Percentiles rank a stretch among this genome's conserved stretches.
These are phyloP conservation scores for Phasia obesa DNA, from an alignment of 2,888 invertebrate genomes.

Conservation along the genomic window DNA sequence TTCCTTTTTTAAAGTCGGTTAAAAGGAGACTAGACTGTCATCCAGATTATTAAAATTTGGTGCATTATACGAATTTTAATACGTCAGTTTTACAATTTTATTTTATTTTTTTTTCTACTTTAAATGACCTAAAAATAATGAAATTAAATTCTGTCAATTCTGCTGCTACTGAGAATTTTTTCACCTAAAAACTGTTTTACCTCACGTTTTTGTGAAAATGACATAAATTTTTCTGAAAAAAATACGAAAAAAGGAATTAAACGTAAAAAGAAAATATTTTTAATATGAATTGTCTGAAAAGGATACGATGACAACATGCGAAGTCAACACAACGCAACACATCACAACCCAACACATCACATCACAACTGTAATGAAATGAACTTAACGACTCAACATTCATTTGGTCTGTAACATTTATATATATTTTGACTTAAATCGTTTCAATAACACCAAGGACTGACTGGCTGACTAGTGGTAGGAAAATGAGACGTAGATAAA, in stretches of 20 bases:
- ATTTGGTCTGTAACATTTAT: conserved; percentile 39
- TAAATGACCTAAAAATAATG: background rate
- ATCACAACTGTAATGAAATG: conserved; percentile 18
- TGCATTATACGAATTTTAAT: too few relatives aligned
- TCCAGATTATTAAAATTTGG: too few relatives aligned
- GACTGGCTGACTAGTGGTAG: conserved; percentile 24
- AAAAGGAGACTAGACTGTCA: too few relatives aligned
- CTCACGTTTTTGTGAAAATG: conserved; percentile 52
- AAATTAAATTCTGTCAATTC: background rate
- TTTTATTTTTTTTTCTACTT: background rate
- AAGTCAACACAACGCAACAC: conserved; percentile 56
- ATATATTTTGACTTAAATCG: conserved; percentile 43
- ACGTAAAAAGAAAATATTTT: conserved; percentile 26
- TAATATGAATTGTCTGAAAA: conserved; percentile 62
- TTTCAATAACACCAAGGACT: conserved; percentile 55
- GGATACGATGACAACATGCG: conserved; percentile 60
- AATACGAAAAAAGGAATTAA: background rate
- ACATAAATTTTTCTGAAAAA: conserved; percentile 60
- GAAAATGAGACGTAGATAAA: conserved; percentile 3
- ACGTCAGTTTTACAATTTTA: background rate
- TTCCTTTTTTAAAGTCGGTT: too few relatives aligned
- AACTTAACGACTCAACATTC: conserved; percentile 54
- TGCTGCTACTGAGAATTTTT: conserved; percentile 6
- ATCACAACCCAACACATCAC: conserved; percentile 25
- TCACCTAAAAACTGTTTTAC: background rate